Base-by-base conservation (phyloP, 2,888 invertebrate species). In the Trachelus troglodyta region DNA sequence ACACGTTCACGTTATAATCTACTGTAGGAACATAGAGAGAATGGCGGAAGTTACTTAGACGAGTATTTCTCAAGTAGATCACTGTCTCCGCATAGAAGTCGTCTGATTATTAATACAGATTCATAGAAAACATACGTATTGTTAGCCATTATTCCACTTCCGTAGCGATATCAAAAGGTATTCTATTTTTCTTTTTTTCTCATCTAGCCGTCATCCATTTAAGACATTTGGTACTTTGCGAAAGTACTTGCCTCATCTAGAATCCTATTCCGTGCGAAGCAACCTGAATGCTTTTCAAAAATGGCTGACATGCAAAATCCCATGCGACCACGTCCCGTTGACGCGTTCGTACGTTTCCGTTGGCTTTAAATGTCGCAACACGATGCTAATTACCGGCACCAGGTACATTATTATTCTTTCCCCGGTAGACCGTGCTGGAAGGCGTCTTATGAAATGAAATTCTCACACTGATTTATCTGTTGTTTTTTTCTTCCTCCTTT, bases 371-470 rank as follows among this genome's bases (percentile, higher is more conserved):
- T 56, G 56, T 56, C 56, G 56, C 56, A 56, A 56, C 9, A 80
- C 84, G 85, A 88, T 88, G 88, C 86, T 91, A 90, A 91, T 91
- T 90, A 89, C 86, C 84, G 80, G 82, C 86, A 80, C 85, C 81
- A 86, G 84, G 81, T 83, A n/a, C 34, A 81, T 87, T 86, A 87
- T 87, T 88, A 87, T 88, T 87, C 85, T 80, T 82, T 84, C 82
- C 79, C 76, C 79, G 78, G 75, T 15, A 73, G 73, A 77, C 69
- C 77, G 56, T 56, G 56, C 56, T 56, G 23, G 23, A 56, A 56
- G 56, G 56, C 80, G 71, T 76, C 71, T 71, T 34, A 86, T 85
- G 89, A 91, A 91, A 91, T 90, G 79, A 89, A 56, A 87, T 90
- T 91, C 90, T 89, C 91, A 91, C 90, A 90, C 87, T 82, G 15